A percentile compares a stretch with the other conserved stretches of the same genome.
Conservation (phyloP, 2,888 invertebrate species). For the Luperina testacea region DNA sequence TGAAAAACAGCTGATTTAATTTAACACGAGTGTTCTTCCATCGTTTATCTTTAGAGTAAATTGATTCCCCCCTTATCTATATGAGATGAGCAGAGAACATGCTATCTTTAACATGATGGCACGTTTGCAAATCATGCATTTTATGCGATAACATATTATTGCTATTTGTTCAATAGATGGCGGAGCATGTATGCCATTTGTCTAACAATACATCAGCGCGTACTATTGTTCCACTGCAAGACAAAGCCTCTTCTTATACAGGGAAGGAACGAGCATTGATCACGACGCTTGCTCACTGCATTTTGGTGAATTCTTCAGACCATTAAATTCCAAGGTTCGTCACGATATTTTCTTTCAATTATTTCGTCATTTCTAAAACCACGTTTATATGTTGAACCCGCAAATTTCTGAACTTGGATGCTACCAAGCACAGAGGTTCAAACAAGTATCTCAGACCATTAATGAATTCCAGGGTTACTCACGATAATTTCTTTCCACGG, state of each 20-base stretch:
- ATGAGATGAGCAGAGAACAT: conserved; percentile 12
- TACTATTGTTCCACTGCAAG: not conserved
- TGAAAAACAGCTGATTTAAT: conserved; percentile 43
- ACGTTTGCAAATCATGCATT: conserved; percentile 42
- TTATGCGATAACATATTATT: conserved; percentile 35
- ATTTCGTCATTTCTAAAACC: not conserved
- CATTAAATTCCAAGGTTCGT: not conserved
- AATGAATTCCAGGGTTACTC: not conserved
- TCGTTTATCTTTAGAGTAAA: conserved; percentile 31
- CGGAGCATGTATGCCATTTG: not conserved
- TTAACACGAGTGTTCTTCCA: conserved; percentile 14
- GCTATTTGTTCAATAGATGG: conserved; percentile 22
- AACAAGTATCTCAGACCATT: not conserved
- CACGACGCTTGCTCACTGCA: not conserved
- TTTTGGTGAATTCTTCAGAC: not conserved
- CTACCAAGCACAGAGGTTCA: no score
- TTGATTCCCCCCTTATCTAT: conserved; percentile 40
- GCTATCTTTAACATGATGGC: conserved; percentile 27
- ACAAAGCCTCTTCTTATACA: not conserved
- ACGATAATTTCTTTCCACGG: not conserved
- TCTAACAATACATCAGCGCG: not conserved
- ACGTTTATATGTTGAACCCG: not conserved
- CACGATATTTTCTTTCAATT: not conserved
- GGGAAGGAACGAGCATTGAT: not conserved
- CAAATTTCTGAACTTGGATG: no score